Base-by-base conservation (phyloP, 2,797 vertebrate genomes). In the Mormyrops boulengeri region DNA sequence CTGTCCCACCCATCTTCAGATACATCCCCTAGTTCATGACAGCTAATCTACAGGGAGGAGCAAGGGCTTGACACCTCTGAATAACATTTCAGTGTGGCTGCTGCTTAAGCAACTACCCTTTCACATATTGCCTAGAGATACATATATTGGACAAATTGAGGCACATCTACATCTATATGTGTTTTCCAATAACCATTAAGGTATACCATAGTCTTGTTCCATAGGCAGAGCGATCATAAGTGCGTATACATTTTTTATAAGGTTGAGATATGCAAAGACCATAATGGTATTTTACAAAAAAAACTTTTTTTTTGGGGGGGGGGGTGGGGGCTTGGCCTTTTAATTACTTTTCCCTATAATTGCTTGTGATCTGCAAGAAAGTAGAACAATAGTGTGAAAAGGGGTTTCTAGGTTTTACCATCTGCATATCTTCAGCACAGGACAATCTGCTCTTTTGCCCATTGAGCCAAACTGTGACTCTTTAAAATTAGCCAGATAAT, bases 1-100 rank as follows among this genome's bases (percentile, higher is more conserved):
- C 91, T 91, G 89, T 85, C 90, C 87, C 69, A 41, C 89, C 41
- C 38, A 49, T 88, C 88, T 88, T 84, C 47, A 2, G 84, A 55
- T 89, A 88, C 84, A 90, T 53, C 89, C 91, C 85, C 53, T 88
- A 82, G 90, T 86, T 77, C 82, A 34, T 92, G 92, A 92, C 91
- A 91, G 91, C 88, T 88, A 88, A 85, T 89, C 91, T 87, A n/a
- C 57, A 47, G 91, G 90, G 92, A 91, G 30, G 52, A 60, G 8
- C 17, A 73, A 9, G 91, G 52, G 73, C 50, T 17, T 87, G 38
- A 17, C 77, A 8, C 19, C 60, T 69, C 62, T 38, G 6, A 84
- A 80, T 19, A 88, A 88, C 22, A 60, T 44, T 87, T 73, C 47
- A 41, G 19, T 3, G 6, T 38, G 30, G 19, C n/a, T 86, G 38